These are phyloP conservation scores for Podarcis siculus DNA, from an alignment of 2,797 vertebrate genomes.

Conservation along the genomic window DNA sequence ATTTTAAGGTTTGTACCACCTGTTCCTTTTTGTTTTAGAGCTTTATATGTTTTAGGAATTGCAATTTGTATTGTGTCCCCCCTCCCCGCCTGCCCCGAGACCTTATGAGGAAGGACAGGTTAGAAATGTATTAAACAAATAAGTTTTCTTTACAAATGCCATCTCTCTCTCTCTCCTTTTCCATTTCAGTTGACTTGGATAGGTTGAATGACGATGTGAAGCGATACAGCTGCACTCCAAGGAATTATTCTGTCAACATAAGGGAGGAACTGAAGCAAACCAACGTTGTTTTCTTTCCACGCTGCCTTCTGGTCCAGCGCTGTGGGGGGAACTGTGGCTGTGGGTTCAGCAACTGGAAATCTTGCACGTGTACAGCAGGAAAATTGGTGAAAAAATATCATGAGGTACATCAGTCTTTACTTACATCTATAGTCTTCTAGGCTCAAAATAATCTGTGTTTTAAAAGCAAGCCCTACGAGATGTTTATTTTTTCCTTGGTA, in stretches of 20 bases:
- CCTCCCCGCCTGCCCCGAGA: neutral
- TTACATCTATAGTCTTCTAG: neutral
- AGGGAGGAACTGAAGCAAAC: conserved; percentile 91
- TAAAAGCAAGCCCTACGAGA: neutral
- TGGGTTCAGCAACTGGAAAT: conserved; percentile 87
- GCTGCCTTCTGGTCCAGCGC: conserved; percentile 93
- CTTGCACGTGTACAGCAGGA: conserved; percentile 86
- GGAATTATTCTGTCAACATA: conserved; percentile 94
- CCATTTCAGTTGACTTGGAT: conserved; percentile 90
- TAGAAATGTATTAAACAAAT: too few species aligned
- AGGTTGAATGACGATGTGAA: conserved; percentile 92
- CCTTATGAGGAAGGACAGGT: neutral
- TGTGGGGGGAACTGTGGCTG: conserved; percentile 97
- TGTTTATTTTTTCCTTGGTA: neutral
- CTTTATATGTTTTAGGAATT: too few species aligned
- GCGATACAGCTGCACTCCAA: conserved; percentile 94
- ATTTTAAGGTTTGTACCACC: too few species aligned
- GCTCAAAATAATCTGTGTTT: neutral
- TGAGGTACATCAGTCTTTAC: conserved; percentile 81
- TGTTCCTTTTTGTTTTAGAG: too few species aligned
- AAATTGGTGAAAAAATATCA: conserved; percentile 90
- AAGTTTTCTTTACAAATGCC: conserved; percentile 11
- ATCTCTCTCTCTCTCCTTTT: conserved; percentile 23
- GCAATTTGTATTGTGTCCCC: too few species aligned
- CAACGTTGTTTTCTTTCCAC: conserved; percentile 92